Percentiles rank a stretch among this genome's conserved stretches.
Conservation (phyloP, 2,797 vertebrate genomes). For the Knipowitschia caucasica region DNA sequence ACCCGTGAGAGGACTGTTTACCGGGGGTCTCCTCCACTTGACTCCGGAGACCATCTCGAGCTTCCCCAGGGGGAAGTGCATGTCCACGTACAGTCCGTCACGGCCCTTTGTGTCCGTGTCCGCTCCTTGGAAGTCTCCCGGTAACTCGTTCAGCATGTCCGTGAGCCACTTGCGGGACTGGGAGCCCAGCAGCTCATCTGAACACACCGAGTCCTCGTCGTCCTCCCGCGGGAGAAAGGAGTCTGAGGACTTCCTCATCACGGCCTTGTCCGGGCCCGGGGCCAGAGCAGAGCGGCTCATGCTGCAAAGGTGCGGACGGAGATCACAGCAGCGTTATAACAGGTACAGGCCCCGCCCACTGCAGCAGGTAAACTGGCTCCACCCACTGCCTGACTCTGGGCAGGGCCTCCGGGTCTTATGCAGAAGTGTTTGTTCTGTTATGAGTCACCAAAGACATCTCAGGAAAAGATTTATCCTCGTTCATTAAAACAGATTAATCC, state of each 20-base stretch:
- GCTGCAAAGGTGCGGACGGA: too few species aligned
- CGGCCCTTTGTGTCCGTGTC: constrained; percentile 11
- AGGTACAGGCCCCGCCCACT: not conserved
- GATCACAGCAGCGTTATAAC: too few species aligned
- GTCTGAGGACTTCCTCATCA: constrained; percentile 36
- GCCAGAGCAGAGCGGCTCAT: not conserved
- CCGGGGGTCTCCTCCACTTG: constrained; percentile 69
- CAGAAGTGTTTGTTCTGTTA: too few species aligned
- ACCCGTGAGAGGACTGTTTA: constrained; percentile 32
- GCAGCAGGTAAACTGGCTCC: not conserved
- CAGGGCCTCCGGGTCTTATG: too few species aligned
- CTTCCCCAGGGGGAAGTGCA: constrained; percentile 52
- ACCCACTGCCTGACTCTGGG: too few species aligned
- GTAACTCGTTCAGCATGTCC: constrained; percentile 15
- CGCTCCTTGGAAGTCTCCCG: not conserved
- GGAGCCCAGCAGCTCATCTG: constrained; percentile 58
- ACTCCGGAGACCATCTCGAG: constrained; percentile 42
- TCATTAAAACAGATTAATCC: too few species aligned
- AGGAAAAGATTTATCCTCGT: too few species aligned
- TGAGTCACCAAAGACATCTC: too few species aligned
- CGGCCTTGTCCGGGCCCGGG: not conserved
- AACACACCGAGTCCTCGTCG: constrained; percentile 31
- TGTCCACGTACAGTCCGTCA: constrained; percentile 66
- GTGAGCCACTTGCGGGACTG: constrained; percentile 51
- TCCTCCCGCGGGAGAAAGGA: constrained; percentile 32